phyloP scores from a whole-genome alignment of 2,888 invertebrate species.

The Heliconius charithonia region DNA sequence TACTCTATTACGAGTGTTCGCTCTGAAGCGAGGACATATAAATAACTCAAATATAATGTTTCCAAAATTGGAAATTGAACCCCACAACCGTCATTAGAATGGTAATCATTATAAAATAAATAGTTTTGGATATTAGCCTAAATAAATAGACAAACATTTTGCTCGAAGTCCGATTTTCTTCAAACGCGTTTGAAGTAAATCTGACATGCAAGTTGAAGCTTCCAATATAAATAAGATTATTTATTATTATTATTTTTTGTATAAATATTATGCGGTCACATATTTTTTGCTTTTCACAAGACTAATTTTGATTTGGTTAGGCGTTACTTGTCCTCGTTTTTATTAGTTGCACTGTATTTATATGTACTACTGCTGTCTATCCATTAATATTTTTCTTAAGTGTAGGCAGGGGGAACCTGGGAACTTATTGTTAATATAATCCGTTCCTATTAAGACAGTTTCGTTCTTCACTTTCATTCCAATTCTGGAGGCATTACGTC shows the following conservation, averaged over 20 bases:
- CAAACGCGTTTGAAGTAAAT: neutral
- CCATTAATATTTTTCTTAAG: neutral
- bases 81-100: no score
- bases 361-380: neutral
- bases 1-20: neutral
- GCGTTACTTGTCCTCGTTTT: neutral
- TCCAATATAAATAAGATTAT: neutral
- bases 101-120: neutral
- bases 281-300: no score
- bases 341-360: neutral
- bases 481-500: no score
- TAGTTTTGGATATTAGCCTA: constrained; percentile 14
- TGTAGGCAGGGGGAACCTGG: no score
- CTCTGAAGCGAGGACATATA: no score
- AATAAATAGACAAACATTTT: constrained; percentile 10
- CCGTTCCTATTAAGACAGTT: no score
- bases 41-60: no score
- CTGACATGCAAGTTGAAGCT: neutral
- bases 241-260: neutral
- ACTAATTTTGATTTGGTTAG: no score
- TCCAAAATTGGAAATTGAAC: no score
- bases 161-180: neutral
- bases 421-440: no score
- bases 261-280: neutral
- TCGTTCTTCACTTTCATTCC: no score